Percentiles rank a stretch among this genome's conserved stretches.
Evolutionary conservation across 2,888 invertebrate species (phyloP).

Genomic region (Actias luna): DNA sequence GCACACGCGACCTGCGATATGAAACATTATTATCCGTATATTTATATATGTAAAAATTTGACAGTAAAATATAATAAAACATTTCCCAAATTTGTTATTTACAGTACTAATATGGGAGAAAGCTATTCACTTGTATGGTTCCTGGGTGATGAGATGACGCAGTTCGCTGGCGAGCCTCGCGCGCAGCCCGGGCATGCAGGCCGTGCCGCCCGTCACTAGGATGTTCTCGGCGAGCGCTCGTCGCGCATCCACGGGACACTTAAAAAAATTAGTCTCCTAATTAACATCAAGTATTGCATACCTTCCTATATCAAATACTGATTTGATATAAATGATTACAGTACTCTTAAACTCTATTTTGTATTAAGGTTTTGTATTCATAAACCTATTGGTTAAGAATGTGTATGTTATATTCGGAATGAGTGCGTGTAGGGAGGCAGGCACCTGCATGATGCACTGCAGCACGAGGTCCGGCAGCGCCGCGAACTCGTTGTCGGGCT

Average conservation of each 20-base stretch:
- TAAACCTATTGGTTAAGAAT: too few relatives aligned
- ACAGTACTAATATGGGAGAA: background rate
- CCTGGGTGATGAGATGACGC: constrained; percentile 82
- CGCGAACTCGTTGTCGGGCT: constrained; percentile 85
- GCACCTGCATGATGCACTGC: constrained; percentile 86
- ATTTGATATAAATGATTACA: too few relatives aligned
- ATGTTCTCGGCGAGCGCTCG: constrained; percentile 90
- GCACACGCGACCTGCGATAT: constrained; percentile 40
- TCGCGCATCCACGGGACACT: constrained; percentile 93
- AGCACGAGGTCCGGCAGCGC: constrained; percentile 92
- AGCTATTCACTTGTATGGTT: constrained; percentile 77
- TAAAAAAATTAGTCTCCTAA: constrained; percentile 17
- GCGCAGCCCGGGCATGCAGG: constrained; percentile 91
- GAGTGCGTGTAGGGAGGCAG: background rate
- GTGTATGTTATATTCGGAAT: background rate
- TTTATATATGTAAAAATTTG: too few relatives aligned
- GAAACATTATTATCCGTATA: constrained; percentile 12
- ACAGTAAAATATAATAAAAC: too few relatives aligned
- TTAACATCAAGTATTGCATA: too few relatives aligned
- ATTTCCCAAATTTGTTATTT: too few relatives aligned
- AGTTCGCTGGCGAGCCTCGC: constrained; percentile 91
- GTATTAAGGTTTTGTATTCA: too few relatives aligned
- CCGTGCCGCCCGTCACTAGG: constrained; percentile 92
- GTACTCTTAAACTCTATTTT: too few relatives aligned
- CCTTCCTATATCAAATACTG: too few relatives aligned